These are phyloP conservation scores for Andinoacara biseriatus DNA, from an alignment of 2,113 vertebrate genomes.

Conservation along the genomic window DNA sequence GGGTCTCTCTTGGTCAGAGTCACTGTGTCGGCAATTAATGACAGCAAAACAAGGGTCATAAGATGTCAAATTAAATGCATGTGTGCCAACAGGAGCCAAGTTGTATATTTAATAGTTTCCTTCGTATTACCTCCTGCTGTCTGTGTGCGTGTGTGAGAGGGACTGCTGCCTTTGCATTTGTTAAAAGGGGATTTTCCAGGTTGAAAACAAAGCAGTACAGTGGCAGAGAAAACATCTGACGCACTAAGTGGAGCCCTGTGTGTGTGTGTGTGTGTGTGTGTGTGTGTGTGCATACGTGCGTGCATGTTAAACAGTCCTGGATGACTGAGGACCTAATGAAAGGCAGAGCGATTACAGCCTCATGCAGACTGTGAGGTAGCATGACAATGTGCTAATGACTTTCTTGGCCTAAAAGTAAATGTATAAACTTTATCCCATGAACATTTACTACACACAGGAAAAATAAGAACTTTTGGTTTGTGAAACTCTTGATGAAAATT, in stretches of 20 bases:
- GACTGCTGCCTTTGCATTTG: constrained; percentile 17
- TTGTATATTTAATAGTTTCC: neutral
- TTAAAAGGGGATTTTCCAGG: constrained; percentile 59
- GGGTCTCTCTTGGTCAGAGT: constrained; percentile 9
- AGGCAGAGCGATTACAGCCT: constrained; percentile 57
- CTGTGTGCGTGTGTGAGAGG: constrained; percentile 2
- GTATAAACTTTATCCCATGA: neutral
- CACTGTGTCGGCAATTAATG: neutral
- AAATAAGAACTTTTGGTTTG: constrained; percentile 36
- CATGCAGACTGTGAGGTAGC: constrained; percentile 39
- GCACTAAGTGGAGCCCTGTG: constrained; percentile 41
- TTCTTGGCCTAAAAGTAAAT: constrained; percentile 20
- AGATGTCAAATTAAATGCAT: neutral
- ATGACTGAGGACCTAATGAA: constrained; percentile 60
- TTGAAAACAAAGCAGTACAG: constrained; percentile 60
- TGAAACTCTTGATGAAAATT: constrained; percentile 12
- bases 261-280: constrained; percentile 35
- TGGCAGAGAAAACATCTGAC: constrained; percentile 48
- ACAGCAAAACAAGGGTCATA: neutral
- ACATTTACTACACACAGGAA: neutral
- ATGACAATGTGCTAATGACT: constrained; percentile 60
- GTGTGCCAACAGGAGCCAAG: constrained; percentile 9
- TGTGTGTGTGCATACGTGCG: constrained; percentile 2
- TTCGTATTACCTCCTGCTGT: constrained; percentile 30
- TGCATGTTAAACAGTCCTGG: constrained; percentile 37